These are phyloP conservation scores for Drosophila bifasciata DNA, from an alignment of 1,140 invertebrate species.

Conservation along the genomic window DNA sequence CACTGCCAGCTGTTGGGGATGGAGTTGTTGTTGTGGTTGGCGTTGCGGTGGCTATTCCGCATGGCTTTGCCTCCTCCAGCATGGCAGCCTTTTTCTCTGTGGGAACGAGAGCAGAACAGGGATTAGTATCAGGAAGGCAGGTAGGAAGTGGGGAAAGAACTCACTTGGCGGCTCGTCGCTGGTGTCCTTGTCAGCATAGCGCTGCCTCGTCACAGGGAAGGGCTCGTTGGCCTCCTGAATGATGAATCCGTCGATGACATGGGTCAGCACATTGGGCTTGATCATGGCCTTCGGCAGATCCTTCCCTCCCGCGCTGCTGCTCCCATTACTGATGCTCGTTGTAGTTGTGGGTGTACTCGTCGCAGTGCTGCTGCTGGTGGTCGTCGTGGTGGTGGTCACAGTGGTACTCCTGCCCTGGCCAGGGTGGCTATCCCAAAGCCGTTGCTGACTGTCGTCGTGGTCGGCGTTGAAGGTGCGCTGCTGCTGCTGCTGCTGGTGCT, in stretches of 20 bases:
- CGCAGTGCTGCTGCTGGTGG: conserved; percentile 15
- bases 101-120: conserved; percentile 13
- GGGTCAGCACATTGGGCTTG: conserved; percentile 97
- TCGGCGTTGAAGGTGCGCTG: conserved; percentile 70
- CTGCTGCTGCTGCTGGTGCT: conserved; percentile 45
- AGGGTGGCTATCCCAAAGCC: conserved; percentile 32
- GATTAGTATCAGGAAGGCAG: not conserved
- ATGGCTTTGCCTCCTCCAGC: conserved; percentile 69
- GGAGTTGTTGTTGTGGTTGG: conserved; percentile 5
- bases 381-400: conserved; percentile 19
- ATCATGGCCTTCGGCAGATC: conserved; percentile 96
- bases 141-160: conserved; percentile 15
- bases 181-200: conserved; percentile 85
- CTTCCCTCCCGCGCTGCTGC: conserved; percentile 84
- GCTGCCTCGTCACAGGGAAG: conserved; percentile 91
- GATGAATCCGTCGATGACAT: conserved; percentile 98
- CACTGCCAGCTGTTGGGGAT: not conserved
- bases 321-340: conserved; percentile 38
- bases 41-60: conserved; percentile 16
- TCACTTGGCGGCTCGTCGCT: conserved; percentile 89
- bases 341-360: conserved; percentile 22
- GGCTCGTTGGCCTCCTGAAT: conserved; percentile 97
- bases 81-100: conserved; percentile 83
- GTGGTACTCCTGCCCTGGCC: conserved; percentile 8
- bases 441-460: conserved; percentile 38